Conservation (phyloP, 1,140 invertebrate species). For the Sarcophaga bullata region DNA sequence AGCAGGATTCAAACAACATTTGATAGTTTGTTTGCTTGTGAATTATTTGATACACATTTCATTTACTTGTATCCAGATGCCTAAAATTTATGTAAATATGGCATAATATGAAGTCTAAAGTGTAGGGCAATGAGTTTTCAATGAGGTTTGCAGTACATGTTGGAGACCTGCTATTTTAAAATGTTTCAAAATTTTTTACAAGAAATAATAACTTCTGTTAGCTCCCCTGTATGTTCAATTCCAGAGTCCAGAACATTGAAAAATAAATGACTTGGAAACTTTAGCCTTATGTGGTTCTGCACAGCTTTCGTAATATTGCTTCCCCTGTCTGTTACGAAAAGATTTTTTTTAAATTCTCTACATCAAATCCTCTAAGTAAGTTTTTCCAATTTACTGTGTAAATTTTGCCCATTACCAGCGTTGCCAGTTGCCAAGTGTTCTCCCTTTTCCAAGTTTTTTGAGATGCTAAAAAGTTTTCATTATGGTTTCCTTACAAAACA, state of each 20-base stretch:
- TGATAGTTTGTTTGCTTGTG: neutral
- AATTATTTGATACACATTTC: neutral
- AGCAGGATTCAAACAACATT: too few species aligned
- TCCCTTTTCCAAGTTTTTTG: too few species aligned
- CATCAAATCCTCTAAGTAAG: neutral
- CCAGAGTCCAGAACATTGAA: neutral
- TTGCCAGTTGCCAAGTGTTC: too few species aligned
- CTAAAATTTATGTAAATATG: neutral
- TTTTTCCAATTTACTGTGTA: neutral
- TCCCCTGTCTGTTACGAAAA: neutral
- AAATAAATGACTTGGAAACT: neutral
- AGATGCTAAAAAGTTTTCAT: too few species aligned
- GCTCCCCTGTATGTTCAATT: neutral
- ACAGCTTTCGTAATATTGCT: neutral
- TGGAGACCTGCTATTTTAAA: neutral
- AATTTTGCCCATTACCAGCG: neutral
- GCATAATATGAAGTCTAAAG: neutral
- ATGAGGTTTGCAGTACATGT: neutral
- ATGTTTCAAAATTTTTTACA: slow-evolving; percentile 16
- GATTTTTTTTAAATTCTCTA: neutral
- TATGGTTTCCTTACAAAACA: too few species aligned
- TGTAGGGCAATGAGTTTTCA: slow-evolving; percentile 13
- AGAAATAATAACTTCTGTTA: neutral
- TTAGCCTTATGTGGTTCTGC: neutral
- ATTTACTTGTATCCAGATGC: neutral